Base-by-base conservation (phyloP, 2,888 invertebrate species). In the Latrodectus elegans region DNA sequence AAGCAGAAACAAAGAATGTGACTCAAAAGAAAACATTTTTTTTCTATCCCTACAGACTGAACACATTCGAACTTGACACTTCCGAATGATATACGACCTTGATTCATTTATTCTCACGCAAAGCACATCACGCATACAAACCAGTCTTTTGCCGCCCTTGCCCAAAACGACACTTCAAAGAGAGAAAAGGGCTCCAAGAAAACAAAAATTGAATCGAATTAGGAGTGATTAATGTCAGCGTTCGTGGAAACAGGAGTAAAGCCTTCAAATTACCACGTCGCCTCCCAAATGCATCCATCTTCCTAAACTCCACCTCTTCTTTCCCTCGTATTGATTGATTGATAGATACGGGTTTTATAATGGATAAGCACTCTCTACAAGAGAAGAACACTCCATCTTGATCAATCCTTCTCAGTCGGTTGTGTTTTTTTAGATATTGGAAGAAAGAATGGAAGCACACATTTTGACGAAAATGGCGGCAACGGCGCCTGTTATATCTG, bases 201-300 rank as follows among this genome's bases (percentile, higher is more conserved):
- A 87, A 65, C 74, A 38, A 85, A 85, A 85, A 68, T 85, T 73
- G 73, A 86, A 81, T 81, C 80, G 81, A 86, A 86, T 86, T 86
- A 86, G 70, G 71, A 75, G 86, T 76, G 86, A 86, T 86, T 86
- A 86, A 86, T 86, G 86, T 86, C 81, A 76, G 75, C 22, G 75
- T 86, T 86, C 81, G 81, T 74, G 73, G 82, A 82, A 86, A 86
- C 80, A 81, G 80, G 81, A 86, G 81, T 81, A 75, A 65, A 81
- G 79, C 80, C 86, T 86, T 86, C 86, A 86, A 86, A 86, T 86
- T 86, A 86, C 80, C 79, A 85, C 79, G 79, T 85, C 72, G 67
- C 72, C 70, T 82, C 60, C 55, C 75, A 60, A 49, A 75, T 70
- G 67, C 82, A 87, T 81, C 81, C 77, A 87, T 87, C 80, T 81